A percentile compares a stretch with the other conserved stretches of the same genome.
phyloP scores from a whole-genome alignment of 1,140 invertebrate species.

The Macrocentrus cingulum region DNA sequence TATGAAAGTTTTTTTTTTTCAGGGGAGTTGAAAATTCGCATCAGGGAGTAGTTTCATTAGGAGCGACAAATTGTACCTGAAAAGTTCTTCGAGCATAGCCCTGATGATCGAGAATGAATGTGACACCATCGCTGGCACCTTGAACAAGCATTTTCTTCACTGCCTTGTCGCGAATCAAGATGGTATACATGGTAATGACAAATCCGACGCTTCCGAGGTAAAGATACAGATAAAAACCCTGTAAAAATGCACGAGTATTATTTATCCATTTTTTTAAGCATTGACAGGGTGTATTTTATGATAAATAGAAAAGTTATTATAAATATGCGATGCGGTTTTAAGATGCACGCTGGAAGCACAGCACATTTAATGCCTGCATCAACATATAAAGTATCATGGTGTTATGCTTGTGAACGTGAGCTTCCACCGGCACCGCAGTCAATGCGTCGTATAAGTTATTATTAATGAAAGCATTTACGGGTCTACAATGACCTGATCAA shows the following conservation, averaged over 20 bases:
- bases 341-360: slow-evolving; percentile 8
- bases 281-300: too few relatives aligned
- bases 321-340: slow-evolving; percentile 14
- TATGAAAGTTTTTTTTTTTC: too few relatives aligned
- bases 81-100: slow-evolving; percentile 18
- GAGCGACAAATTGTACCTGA: slow-evolving; percentile 21
- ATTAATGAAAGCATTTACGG: slow-evolving; percentile 11
- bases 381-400: slow-evolving; percentile 25
- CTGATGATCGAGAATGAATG: slow-evolving; percentile 31
- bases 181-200: slow-evolving; percentile 79
- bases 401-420: background rate
- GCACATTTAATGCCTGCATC: slow-evolving; percentile 19
- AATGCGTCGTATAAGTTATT: slow-evolving; percentile 18
- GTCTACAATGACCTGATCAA: slow-evolving; percentile 63
- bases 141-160: slow-evolving; percentile 48
- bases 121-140: slow-evolving; percentile 38
- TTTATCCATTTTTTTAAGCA: background rate
- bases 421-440: background rate
- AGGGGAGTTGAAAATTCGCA: too few relatives aligned
- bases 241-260: slow-evolving; percentile 44
- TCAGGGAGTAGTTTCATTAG: too few relatives aligned
- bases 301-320: background rate
- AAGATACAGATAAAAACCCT: slow-evolving; percentile 84
- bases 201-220: slow-evolving; percentile 77
- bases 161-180: slow-evolving; percentile 66